Evolutionary conservation across 2,797 vertebrate species (phyloP).

Genomic region (Salmo trutta): DNA sequence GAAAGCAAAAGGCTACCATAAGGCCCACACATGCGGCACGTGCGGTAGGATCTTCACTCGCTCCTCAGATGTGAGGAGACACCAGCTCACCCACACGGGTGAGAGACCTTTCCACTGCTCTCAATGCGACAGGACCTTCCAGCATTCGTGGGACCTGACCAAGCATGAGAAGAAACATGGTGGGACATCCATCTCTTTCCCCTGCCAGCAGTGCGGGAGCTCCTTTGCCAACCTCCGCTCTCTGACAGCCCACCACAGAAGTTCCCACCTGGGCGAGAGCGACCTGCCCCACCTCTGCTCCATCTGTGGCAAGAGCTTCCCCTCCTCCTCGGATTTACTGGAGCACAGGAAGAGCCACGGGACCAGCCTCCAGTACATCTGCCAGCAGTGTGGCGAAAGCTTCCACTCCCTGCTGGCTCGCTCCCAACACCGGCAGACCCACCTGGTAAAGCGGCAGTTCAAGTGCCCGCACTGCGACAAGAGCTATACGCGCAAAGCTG

Average conservation of each 20-base stretch:
- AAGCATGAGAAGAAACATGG: constrained; percentile 75
- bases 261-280: constrained; percentile 55
- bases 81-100: constrained; percentile 80
- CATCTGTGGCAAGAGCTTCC: constrained; percentile 73
- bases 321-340: constrained; percentile 49
- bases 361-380: constrained; percentile 65
- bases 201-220: constrained; percentile 65
- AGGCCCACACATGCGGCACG: constrained; percentile 59
- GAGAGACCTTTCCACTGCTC: constrained; percentile 78
- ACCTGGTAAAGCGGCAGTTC: constrained; percentile 65
- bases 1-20: constrained; percentile 22
- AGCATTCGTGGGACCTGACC: constrained; percentile 79
- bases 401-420: constrained; percentile 74
- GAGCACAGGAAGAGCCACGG: constrained; percentile 73
- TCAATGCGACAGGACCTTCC: constrained; percentile 75
- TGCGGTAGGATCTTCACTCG: constrained; percentile 76
- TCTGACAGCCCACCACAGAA: constrained; percentile 72
- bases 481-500: constrained; percentile 71
- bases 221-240: constrained; percentile 69
- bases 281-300: constrained; percentile 75
- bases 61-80: constrained; percentile 72
- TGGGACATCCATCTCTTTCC: constrained; percentile 65
- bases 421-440: constrained; percentile 70
- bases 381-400: constrained; percentile 71
- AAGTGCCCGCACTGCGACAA: constrained; percentile 77